Evolutionary conservation across 1,140 invertebrate genomes (phyloP).

Genomic region (Zophobas morio): DNA sequence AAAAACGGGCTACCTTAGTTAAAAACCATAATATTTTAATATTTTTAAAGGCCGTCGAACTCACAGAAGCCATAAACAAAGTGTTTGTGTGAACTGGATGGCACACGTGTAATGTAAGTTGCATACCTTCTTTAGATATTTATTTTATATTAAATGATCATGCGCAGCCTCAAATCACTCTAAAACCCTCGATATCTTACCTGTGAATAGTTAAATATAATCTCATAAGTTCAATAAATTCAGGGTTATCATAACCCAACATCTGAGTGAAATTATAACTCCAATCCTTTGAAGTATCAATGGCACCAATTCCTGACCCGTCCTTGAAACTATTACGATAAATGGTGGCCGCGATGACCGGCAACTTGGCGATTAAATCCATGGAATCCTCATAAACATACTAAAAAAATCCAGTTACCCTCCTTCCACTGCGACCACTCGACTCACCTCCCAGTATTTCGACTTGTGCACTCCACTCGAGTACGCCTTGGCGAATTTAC

Average conservation of each 20-base stretch:
- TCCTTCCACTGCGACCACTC: background rate
- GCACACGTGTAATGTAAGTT: too few species aligned
- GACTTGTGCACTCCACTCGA: slow-evolving; percentile 83
- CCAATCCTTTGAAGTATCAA: slow-evolving; percentile 89
- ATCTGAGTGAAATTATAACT: slow-evolving; percentile 87
- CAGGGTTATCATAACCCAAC: slow-evolving; percentile 85
- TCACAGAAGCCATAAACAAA: too few species aligned
- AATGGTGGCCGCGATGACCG: slow-evolving; percentile 91
- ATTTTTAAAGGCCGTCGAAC: too few species aligned
- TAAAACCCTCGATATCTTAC: slow-evolving; percentile 60
- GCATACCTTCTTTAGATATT: too few species aligned
- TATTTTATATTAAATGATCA: too few species aligned
- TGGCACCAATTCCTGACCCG: slow-evolving; percentile 83
- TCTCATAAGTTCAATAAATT: slow-evolving; percentile 89
- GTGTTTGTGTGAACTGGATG: too few species aligned
- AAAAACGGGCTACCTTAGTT: too few species aligned
- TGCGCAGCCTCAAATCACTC: too few species aligned
- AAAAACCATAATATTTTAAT: too few species aligned
- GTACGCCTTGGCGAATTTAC: slow-evolving; percentile 90
- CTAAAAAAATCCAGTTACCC: slow-evolving; percentile 61
- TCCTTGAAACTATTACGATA: slow-evolving; percentile 86
- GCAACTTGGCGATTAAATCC: slow-evolving; percentile 91
- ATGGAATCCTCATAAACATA: slow-evolving; percentile 88
- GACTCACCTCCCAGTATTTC: slow-evolving; percentile 86
- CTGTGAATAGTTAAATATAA: slow-evolving; percentile 93